Base-by-base conservation (phyloP, 2,888 invertebrate species). In the Poecilus cupreus region DNA sequence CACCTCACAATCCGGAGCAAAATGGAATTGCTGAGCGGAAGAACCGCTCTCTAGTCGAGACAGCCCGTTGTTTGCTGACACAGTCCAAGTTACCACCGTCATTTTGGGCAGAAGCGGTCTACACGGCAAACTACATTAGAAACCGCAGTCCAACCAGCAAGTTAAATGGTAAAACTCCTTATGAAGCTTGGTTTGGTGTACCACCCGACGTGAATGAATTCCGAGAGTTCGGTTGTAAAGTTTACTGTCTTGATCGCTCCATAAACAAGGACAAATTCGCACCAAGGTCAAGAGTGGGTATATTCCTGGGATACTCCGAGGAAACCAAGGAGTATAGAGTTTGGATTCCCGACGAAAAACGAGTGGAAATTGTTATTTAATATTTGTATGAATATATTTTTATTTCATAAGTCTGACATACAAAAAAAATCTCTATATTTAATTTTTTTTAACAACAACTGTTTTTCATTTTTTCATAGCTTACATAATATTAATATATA, bases 11-110 rank as follows among this genome's bases (percentile, higher is more conserved):
- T 2, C 87, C 85, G 0, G 83, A 87, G 68, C 85, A 86, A 70
- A n/a, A n/a, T n/a, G n/a, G n/a, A n/a, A n/a, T n/a, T n/a, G 86
- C 87, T 0, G 88, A 88, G 70, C 51, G 86, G 11, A 84, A 85
- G 26, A 87, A 87, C 24, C 75, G 86, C 0, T 86, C 86, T 1
- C 79, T 87, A 0, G 83, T 86, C 57, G 86, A 87, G 24, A 83
- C 82, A 22, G 85, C 86, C 0, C 82, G 86, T 32, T 83, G 84
- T n/a, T 83, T 87, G 70, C 57, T 88, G n/a, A 37, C 82, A 0
- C 81, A 85, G 13, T 79, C 84, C 5, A 75, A 80, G 10, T 64
- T 85, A 6, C 81, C 83, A 20, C 26, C 82, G 11, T 77, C 51
- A 26, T 83, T 86, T 43, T 87, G 86, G 87, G 85, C 84, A 4